Conservation (phyloP, 1,140 invertebrate species). For the Babylonia areolata region DNA sequence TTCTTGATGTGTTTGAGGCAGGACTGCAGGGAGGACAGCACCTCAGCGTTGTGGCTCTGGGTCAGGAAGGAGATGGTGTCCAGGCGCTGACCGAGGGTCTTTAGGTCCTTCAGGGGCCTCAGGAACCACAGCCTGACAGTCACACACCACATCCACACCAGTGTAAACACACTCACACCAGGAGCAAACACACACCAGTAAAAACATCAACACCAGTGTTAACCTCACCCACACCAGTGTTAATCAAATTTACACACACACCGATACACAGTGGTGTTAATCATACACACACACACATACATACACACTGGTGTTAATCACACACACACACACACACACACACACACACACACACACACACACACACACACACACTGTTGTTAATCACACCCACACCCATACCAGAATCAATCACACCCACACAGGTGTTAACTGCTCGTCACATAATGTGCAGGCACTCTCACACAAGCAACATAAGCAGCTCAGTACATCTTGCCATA, state of each 20-base stretch:
- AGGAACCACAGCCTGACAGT: conserved; percentile 77
- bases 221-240: background rate
- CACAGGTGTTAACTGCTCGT: too few species aligned
- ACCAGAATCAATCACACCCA: too few species aligned
- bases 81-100: conserved; percentile 79
- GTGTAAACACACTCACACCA: background rate
- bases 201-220: background rate
- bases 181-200: background rate
- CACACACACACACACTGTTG: too few species aligned
- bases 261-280: background rate
- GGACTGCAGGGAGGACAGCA: conserved; percentile 79
- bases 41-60: conserved; percentile 78
- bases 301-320: too few species aligned
- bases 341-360: too few species aligned
- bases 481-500: too few species aligned
- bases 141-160: conserved; percentile 1
- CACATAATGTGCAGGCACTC: too few species aligned
- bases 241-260: background rate
- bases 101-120: conserved; percentile 80
- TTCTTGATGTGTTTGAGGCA: conserved; percentile 80
- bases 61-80: conserved; percentile 81
- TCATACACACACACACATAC: too few species aligned
- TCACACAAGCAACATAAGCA: too few species aligned
- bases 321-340: too few species aligned
- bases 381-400: too few species aligned